These are phyloP conservation scores for Stichodactyla mertensii DNA, from an alignment of 64 coral and sea anemone genomes.

Conservation along the genomic window DNA sequence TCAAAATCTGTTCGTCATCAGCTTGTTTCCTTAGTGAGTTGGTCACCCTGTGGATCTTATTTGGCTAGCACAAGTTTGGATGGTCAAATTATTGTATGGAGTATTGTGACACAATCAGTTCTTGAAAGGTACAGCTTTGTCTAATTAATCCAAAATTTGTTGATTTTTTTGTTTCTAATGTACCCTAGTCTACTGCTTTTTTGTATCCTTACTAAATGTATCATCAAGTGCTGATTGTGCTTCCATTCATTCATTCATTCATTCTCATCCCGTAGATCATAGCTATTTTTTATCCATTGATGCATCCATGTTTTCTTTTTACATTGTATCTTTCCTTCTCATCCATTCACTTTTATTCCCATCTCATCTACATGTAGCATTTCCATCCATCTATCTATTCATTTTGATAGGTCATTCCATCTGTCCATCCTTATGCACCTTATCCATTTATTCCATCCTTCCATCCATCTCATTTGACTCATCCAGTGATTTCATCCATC, in stretches of 20 bases:
- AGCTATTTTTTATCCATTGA: too few relatives aligned
- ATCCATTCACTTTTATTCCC: not conserved
- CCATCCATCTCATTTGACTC: not conserved
- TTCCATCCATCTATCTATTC: not conserved
- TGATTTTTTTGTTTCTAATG: too few relatives aligned
- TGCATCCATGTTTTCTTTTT: not conserved
- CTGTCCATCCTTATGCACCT: not conserved
- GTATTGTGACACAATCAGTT: constrained; percentile 36
- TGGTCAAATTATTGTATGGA: constrained; percentile 96
- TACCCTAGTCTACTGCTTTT: too few relatives aligned
- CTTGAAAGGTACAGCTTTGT: constrained; percentile 64
- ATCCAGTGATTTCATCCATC: too few relatives aligned
- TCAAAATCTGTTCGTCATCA: not conserved
- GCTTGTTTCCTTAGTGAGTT: constrained; percentile 71
- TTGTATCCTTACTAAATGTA: too few relatives aligned
- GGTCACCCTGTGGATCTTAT: constrained; percentile 94
- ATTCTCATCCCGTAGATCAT: too few relatives aligned
- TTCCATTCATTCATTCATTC: too few relatives aligned
- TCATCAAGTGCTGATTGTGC: too few relatives aligned
- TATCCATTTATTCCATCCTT: too few relatives aligned
- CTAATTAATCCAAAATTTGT: too few relatives aligned
- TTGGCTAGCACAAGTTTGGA: constrained; percentile 74
- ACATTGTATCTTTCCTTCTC: not conserved
- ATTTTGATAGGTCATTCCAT: too few relatives aligned
- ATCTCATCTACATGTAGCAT: too few relatives aligned